Conservation (phyloP, 1,140 invertebrate genomes). For the Cepaea nemoralis region DNA sequence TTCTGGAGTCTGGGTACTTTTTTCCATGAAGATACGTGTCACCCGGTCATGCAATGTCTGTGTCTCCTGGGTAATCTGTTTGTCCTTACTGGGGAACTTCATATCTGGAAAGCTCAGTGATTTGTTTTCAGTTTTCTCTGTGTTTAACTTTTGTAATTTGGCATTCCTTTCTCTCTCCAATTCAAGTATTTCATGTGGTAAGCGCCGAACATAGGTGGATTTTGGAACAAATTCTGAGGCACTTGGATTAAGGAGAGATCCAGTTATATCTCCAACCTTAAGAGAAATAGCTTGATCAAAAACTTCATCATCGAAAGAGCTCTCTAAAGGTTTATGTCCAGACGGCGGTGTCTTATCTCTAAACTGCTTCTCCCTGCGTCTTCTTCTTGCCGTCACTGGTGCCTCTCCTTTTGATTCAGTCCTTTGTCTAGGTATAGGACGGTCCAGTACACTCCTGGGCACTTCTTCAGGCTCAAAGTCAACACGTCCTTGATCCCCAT, state of each 20-base stretch:
- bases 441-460: constrained; percentile 33
- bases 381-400: constrained; percentile 21
- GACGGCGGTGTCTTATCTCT: constrained; percentile 28
- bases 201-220: background rate
- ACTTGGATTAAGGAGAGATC: constrained; percentile 12
- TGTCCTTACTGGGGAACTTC: constrained; percentile 24
- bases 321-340: constrained; percentile 37
- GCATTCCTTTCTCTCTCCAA: constrained; percentile 21
- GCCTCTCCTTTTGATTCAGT: constrained; percentile 39
- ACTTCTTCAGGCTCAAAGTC: constrained; percentile 38
- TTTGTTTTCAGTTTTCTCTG: constrained; percentile 30
- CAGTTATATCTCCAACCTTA: constrained; percentile 35
- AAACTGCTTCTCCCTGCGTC: constrained; percentile 23
- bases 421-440: constrained; percentile 34
- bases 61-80: constrained; percentile 22
- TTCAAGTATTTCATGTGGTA: constrained; percentile 7
- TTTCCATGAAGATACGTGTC: constrained; percentile 36
- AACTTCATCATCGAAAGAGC: constrained; percentile 43
- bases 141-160: constrained; percentile 10
- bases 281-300: constrained; percentile 20
- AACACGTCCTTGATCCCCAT: background rate
- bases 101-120: constrained; percentile 22
- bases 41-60: constrained; percentile 27
- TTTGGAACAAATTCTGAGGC: constrained; percentile 36
- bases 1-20: constrained; percentile 38